Evolutionary conservation across 2,888 invertebrate genomes (phyloP), one percentile per base, ranked within the genome.

Genomic region (Cylindroiulus punctatus): DNA sequence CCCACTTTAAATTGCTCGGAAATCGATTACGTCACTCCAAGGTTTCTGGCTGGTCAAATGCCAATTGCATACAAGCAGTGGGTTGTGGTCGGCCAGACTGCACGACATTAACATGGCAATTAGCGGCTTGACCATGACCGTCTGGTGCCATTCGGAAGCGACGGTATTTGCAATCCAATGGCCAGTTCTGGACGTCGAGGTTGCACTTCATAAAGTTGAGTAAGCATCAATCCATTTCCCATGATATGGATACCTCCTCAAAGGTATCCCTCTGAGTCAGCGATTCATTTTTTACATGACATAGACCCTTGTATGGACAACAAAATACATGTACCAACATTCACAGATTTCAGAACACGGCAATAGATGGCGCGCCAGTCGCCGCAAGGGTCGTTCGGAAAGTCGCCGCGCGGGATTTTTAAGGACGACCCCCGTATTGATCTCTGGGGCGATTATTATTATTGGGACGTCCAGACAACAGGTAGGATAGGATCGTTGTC

Each of bases 391-490:
- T 7, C 12, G 12, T 65, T 26, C 65, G 65, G 12, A 65, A 65
- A 26, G 65, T 26, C 0, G 2, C 26, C 10, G 22, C 12, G 65
- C 65, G 1, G 10, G 1, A 22, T n/a, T 52, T 12, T 26, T 22
- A 65, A 26, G 65, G 65, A 26, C 26, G 26, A 26, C 65, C 65
- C 65, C 26, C 65, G 65, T 65, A 65, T 65, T 65, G 65, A 65
- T 65, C 65, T 65, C 65, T 22, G 26, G 8, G 26, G 8, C 65
- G 65, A 65, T 65, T 65, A 52, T 36, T 36, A 36, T 52, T 52
- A 65, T 65, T 65, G 65, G 65, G 65, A 65, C 65, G 65, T 65
- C 65, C 65, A 65, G 65, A 65, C 65, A 65, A 65, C 65, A 65
- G 65, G 65, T 65, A 65, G 65, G 65, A 65, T 65, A 65, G 65